phyloP scores from a whole-genome alignment of 2,888 invertebrate species.

The Vesta saturnalis region DNA sequence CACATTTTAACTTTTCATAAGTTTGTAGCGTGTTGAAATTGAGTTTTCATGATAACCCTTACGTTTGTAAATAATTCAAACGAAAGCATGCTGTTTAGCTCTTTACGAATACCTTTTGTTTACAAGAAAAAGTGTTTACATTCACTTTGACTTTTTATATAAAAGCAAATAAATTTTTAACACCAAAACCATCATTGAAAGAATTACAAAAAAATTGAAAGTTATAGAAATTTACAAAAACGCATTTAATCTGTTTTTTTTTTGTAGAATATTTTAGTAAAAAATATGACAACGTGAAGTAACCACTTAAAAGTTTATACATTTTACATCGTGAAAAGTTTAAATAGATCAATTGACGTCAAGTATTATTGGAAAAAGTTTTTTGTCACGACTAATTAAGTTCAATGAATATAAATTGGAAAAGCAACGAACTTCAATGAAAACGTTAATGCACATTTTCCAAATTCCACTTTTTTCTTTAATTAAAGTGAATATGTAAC shows the following conservation, averaged over 20 bases:
- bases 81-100: not conserved
- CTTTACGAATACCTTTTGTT: not conserved
- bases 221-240: no score
- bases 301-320: no score
- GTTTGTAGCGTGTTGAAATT: slow-evolving; percentile 3
- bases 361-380: not conserved
- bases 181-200: no score
- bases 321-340: not conserved
- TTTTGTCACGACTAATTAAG: not conserved
- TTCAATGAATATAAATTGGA: not conserved
- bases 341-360: not conserved
- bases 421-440: not conserved
- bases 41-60: not conserved
- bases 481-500: not conserved
- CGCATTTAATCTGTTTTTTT: no score
- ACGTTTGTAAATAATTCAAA: slow-evolving; percentile 10
- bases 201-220: not conserved
- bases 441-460: not conserved
- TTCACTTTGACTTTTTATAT: not conserved
- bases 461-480: not conserved
- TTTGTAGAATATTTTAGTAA: no score
- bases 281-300: no score
- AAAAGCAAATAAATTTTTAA: no score
- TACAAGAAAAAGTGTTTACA: not conserved
- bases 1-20: slow-evolving; percentile 13